Conservation (phyloP, 2,888 invertebrate species). For the Zhuqinia jingwanae region DNA sequence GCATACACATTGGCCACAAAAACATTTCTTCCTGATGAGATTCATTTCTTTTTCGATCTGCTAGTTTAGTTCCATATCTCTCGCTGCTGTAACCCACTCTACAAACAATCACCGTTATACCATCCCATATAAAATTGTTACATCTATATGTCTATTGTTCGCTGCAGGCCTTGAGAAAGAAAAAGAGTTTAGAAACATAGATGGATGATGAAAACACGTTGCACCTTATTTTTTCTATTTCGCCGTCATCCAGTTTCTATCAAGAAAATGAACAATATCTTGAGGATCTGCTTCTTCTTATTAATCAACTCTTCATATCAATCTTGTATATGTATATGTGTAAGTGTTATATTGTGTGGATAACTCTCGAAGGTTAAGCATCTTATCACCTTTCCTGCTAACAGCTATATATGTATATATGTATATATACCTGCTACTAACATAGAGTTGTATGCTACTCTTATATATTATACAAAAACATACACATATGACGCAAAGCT, state of each 20-base stretch:
- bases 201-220: conserved; percentile 64
- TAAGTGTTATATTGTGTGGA: too few relatives aligned
- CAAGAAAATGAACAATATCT: conserved; percentile 45
- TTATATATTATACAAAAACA: background rate
- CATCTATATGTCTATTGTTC: too few relatives aligned
- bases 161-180: conserved; percentile 56
- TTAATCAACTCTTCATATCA: conserved; percentile 41
- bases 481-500: background rate
- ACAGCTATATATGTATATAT: background rate
- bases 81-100: background rate
- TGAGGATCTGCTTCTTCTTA: conserved; percentile 15
- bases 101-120: too few relatives aligned
- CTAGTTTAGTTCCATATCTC: conserved; percentile 23
- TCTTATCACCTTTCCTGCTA: background rate
- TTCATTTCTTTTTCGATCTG: background rate
- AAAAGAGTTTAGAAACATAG: conserved; percentile 30
- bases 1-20: too few relatives aligned
- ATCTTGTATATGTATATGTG: too few relatives aligned
- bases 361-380: too few relatives aligned
- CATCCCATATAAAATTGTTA: too few relatives aligned
- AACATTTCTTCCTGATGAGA: conserved; percentile 10
- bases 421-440: background rate
- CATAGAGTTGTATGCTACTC: background rate
- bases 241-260: conserved; percentile 15
- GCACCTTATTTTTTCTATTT: conserved; percentile 49